Evolutionary conservation across 2,888 invertebrate species (phyloP), one percentile per base, ranked within the genome.

Genomic region (Latrodectus hesperus): DNA sequence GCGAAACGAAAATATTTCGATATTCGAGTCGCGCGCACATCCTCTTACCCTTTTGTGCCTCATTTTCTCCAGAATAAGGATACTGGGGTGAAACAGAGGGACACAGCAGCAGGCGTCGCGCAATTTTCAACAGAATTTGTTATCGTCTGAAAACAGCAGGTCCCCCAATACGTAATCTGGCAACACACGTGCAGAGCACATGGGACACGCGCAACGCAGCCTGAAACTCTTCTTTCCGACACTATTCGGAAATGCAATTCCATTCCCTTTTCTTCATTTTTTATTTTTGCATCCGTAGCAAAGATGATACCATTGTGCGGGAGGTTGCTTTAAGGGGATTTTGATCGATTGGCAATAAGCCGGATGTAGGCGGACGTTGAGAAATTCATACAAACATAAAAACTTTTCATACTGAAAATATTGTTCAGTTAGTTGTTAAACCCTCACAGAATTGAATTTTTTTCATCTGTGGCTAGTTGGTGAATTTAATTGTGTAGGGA

Each of bases 91-190:
- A 14, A 55, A 14, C 11, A 51, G 65, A 64, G n/a, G 22, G 22
- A 22, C 22, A 22, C 22, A 22, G 22, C 22, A 22, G 22, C 22
- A 22, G 22, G 67, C 11, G 11, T 17, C 9, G 38, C 38, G 38
- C 26, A 14, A 38, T 74, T 49, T 52, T 53, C 72, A 53, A 68
- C 79, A 60, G 68, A 67, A 79, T 74, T 67, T 68, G 85, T 79
- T 85, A 85, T 85, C 85, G 75, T 51, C 70, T 17, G 9, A 49
- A 38, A 79, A 75, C 85, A 85, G 83, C 76, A 77, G 83, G 83
- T 78, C 38, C 78, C 67, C 17, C n/a, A 64, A 49, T 78, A 51
- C 68, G 55, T 82, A 82, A 82, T 82, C 82, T 82, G 70, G 75
- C 75, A 75, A 75, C 76, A 82, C 77, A 79, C 74, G 79, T 79